Conservation (phyloP, 2,888 invertebrate genomes). For the Myopa tessellatipennis region DNA sequence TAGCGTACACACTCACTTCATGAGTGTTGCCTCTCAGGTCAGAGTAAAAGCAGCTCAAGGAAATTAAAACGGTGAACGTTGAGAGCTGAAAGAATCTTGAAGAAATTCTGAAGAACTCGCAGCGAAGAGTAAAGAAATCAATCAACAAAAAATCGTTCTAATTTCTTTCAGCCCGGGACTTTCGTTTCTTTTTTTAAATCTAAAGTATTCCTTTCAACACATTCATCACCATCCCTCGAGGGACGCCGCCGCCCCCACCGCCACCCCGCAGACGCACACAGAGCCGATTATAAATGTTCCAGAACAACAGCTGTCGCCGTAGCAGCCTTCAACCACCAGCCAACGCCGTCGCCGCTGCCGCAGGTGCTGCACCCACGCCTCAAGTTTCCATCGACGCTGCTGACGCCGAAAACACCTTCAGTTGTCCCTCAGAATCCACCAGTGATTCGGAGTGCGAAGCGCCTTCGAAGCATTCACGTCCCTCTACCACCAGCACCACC, state of each 20-base stretch:
- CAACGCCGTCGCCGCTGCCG: constrained; percentile 30
- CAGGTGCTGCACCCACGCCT: constrained; percentile 15
- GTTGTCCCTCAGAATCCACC: constrained; percentile 50
- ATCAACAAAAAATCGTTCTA: neutral
- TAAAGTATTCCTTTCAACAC: neutral
- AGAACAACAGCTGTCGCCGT: constrained; percentile 66
- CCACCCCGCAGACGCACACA: constrained; percentile 32
- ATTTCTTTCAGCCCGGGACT: neutral
- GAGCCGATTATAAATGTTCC: constrained; percentile 60
- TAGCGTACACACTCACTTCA: neutral
- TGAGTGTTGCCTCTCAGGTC: neutral
- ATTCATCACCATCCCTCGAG: constrained; percentile 3
- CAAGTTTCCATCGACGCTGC: constrained; percentile 15
- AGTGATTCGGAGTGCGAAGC: constrained; percentile 47
- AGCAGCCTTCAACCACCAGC: constrained; percentile 52
- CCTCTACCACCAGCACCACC: constrained; percentile 47
- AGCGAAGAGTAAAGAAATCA: neutral
- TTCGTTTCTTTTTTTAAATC: neutral
- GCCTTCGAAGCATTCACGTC: constrained; percentile 42
- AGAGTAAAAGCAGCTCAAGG: neutral
- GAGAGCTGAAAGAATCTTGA: neutral
- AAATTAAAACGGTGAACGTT: neutral
- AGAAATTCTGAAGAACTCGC: neutral
- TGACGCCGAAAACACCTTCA: constrained; percentile 46
- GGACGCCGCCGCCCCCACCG: constrained; percentile 49